Percentiles rank a stretch among this genome's conserved stretches.
Conservation (phyloP, 1,140 invertebrate species). For the Eurosta solidaginis region DNA sequence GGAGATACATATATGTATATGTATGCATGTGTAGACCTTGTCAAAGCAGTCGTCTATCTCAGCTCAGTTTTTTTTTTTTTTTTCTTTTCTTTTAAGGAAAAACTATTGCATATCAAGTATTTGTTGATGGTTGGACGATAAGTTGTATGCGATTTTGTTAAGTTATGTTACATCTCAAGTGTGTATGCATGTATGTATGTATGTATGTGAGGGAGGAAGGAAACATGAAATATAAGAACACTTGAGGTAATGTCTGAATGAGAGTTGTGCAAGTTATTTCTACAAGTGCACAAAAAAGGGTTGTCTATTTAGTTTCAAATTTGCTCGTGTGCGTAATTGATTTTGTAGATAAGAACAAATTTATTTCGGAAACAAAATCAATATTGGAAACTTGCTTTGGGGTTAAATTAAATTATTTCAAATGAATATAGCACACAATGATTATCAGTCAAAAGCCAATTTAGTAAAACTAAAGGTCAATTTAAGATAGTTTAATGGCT, state of each 20-base stretch:
- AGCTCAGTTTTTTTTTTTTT: not conserved
- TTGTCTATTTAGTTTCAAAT: not conserved
- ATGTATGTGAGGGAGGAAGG: not conserved
- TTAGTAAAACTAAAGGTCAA: too few species aligned
- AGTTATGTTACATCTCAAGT: not conserved
- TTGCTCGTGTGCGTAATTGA: not conserved
- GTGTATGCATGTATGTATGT: not conserved
- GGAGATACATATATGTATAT: not conserved
- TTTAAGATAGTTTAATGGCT: too few species aligned
- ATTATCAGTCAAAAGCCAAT: too few species aligned
- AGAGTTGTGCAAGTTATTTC: not conserved
- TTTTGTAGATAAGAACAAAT: not conserved
- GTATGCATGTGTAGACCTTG: not conserved
- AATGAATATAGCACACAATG: not conserved
- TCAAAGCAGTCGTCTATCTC: not conserved
- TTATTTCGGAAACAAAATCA: not conserved
- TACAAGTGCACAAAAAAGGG: too few species aligned
- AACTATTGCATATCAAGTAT: not conserved
- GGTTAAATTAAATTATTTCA: not conserved
- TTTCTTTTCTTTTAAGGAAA: not conserved
- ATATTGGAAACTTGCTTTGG: not conserved
- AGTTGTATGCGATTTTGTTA: constrained; percentile 1
- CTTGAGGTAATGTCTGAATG: not conserved
- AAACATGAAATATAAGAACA: not conserved
- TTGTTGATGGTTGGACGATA: not conserved